Conservation (phyloP, 1,140 invertebrate genomes). For the Trichogramma pretiosum region DNA sequence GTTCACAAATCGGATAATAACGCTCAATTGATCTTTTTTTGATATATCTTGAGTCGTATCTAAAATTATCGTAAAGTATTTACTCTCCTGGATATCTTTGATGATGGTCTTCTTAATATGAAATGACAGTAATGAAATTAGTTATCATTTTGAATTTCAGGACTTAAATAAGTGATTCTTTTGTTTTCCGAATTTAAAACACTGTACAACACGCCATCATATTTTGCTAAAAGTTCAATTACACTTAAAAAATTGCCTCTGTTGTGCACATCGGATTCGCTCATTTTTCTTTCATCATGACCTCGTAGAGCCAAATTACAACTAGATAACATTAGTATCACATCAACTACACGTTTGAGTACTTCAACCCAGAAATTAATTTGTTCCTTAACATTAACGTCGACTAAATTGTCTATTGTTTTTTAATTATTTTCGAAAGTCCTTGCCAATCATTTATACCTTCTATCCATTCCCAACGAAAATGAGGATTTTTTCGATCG, state of each 20-base stretch:
- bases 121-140: constrained; percentile 23
- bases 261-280: constrained; percentile 11
- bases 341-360: constrained; percentile 20
- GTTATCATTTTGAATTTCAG: constrained; percentile 23
- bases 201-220: constrained; percentile 20
- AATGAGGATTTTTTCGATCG: background rate
- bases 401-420: constrained; percentile 23
- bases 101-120: constrained; percentile 17
- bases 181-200: constrained; percentile 15
- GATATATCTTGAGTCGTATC: constrained; percentile 27
- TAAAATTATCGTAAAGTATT: no score
- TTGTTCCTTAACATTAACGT: no score
- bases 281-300: constrained; percentile 17
- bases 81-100: constrained; percentile 22
- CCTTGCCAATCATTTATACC: constrained; percentile 16
- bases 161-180: constrained; percentile 19
- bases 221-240: constrained; percentile 18
- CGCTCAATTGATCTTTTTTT: constrained; percentile 23
- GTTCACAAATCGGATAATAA: constrained; percentile 19
- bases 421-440: constrained; percentile 15
- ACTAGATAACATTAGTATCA: constrained; percentile 20
- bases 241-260: constrained; percentile 23
- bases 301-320: constrained; percentile 16
- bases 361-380: constrained; percentile 21
- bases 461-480: constrained; percentile 1